These are phyloP conservation scores for Echinometra lucunter DNA, from an alignment of 53 echinoderm and acorn worm species.

Conservation along the genomic window DNA sequence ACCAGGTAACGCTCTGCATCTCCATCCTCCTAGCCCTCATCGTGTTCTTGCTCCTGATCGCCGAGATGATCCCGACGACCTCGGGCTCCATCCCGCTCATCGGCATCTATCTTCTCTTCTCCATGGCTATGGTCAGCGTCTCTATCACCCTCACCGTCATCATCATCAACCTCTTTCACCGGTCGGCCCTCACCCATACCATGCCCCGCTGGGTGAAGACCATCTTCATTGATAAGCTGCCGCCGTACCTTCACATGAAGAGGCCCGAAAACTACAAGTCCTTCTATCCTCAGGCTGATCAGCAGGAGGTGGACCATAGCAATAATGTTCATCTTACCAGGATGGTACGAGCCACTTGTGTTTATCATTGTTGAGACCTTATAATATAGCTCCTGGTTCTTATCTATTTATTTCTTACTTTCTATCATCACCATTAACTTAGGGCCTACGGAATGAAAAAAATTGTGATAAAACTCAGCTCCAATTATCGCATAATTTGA, in stretches of 20 bases:
- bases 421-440: too few relatives aligned
- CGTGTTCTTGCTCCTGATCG: conserved; percentile 97
- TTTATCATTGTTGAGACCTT: neutral
- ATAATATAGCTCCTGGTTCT: too few relatives aligned
- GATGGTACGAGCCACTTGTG: conserved; percentile 25
- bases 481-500: too few relatives aligned
- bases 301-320: conserved; percentile 72
- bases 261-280: conserved; percentile 86
- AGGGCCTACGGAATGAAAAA: too few relatives aligned
- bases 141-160: conserved; percentile 92
- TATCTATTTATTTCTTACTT: too few relatives aligned
- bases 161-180: conserved; percentile 93
- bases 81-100: conserved; percentile 91
- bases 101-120: conserved; percentile 93
- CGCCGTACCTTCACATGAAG: conserved; percentile 86
- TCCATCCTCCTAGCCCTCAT: conserved; percentile 96
- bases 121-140: conserved; percentile 96
- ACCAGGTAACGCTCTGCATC: conserved; percentile 86
- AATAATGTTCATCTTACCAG: conserved; percentile 68
- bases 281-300: conserved; percentile 75
- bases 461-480: too few relatives aligned
- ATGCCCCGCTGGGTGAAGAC: conserved; percentile 88
- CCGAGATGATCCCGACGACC: conserved; percentile 95
- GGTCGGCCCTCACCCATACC: conserved; percentile 89
- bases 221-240: conserved; percentile 87